Percentiles rank a stretch among this genome's conserved stretches.
phyloP scores from a whole-genome alignment of 2,113 vertebrate species.

The Podarcis muralis region DNA sequence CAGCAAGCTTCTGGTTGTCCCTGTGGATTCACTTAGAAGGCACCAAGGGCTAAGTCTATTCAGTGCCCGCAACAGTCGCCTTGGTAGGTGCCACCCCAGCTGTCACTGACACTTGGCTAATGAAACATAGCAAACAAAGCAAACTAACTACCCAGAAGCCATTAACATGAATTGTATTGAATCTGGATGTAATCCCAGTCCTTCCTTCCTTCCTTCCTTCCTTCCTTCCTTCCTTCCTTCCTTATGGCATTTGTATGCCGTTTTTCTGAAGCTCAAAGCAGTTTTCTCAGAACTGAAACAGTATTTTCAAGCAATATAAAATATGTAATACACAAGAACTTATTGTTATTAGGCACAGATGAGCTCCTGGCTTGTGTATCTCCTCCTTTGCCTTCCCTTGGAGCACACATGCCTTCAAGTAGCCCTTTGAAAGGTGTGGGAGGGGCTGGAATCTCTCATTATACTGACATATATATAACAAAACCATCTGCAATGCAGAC shows the following conservation, averaged over 20 bases:
- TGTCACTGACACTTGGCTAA: too few species aligned
- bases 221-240: too few species aligned
- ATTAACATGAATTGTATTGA: too few species aligned
- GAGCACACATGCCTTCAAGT: not conserved
- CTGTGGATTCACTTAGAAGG: too few species aligned
- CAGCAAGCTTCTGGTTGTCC: too few species aligned
- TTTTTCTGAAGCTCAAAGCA: not conserved
- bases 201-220: not conserved
- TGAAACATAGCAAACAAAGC: too few species aligned
- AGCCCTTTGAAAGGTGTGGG: not conserved
- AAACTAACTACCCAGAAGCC: too few species aligned
- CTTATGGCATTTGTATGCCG: not conserved
- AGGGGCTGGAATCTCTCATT: not conserved
- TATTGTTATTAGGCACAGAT: not conserved
- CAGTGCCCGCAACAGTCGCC: too few species aligned
- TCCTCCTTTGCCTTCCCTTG: not conserved
- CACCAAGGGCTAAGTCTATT: too few species aligned
- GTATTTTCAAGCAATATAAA: not conserved
- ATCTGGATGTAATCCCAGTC: too few species aligned
- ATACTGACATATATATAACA: not conserved
- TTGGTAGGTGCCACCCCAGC: too few species aligned
- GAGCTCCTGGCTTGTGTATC: not conserved
- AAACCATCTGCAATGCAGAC: not conserved
- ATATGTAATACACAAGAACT: not conserved
- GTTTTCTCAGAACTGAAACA: not conserved